Evolutionary conservation across 2,888 invertebrate species (phyloP), one percentile per base, ranked within the genome.

Genomic region (Lycaena phlaeas): DNA sequence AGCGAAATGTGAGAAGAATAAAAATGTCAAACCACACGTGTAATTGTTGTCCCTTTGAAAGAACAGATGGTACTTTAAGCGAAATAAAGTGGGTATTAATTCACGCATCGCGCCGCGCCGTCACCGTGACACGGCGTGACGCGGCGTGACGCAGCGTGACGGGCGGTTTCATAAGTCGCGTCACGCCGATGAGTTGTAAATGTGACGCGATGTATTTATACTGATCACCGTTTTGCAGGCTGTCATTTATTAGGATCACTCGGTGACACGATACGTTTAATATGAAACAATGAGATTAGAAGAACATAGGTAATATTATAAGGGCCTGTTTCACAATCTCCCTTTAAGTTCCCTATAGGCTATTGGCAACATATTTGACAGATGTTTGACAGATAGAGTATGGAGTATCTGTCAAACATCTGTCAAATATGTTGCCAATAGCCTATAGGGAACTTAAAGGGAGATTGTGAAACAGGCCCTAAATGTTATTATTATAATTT

Each of bases 91-190:
- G 39, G 39, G 30, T 26, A 39, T 39, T 39, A 39, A 39, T 39
- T 39, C 39, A 31, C 30, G 30, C 41, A n/a, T 22, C 26, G 38
- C 14, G 10, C 31, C 46, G 56, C 50, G 27, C 42, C 47, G 66
- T 79, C 77, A 78, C 51, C 53, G 43, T 78, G 75, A 77, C 69
- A 55, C 22, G 29, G 60, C 61, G 54, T 34, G 37, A 55, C 49
- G 41, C 36, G 42, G n/a, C n/a, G n/a, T n/a, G n/a, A 48, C 51
- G 48, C 48, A 5, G 22, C 22, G 42, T 46, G 46, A 52, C 36
- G 42, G 49, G 55, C 63, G 58, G 59, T 63, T 62, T 53, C 34
- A 54, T 51, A 61, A 62, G 64, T 59, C 57, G 62, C 70, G 65
- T 72, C 69, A 68, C 57, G 55, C 52, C 54, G 60, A 64, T 56